phyloP scores from a whole-genome alignment of 2,888 invertebrate genomes.

The Dicyrtomina minuta region DNA sequence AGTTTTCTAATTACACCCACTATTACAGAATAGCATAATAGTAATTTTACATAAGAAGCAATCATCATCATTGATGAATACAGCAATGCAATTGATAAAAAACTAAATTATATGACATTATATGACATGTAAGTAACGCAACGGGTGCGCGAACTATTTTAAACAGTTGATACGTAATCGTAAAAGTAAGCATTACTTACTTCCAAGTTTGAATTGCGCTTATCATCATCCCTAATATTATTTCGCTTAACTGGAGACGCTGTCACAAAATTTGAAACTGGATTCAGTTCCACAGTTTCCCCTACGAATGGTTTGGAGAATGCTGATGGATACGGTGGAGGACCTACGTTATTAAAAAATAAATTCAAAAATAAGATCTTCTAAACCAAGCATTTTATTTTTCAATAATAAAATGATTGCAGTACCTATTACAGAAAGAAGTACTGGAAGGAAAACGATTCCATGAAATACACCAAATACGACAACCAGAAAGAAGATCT shows the following conservation, averaged over 20 bases:
- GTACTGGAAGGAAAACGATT: conserved; percentile 71
- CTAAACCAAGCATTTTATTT: neutral
- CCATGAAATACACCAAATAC: conserved; percentile 77
- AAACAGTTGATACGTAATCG: conserved; percentile 24
- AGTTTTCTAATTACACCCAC: too few relatives aligned
- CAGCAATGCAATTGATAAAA: neutral
- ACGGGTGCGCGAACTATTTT: too few relatives aligned
- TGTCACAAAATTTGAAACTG: neutral
- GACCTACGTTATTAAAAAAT: conserved; percentile 12
- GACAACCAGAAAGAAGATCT: conserved; percentile 76
- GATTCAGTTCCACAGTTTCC: conserved; percentile 5
- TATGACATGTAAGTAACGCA: too few relatives aligned
- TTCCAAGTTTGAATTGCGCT: neutral
- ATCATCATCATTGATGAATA: too few relatives aligned
- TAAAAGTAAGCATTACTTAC: neutral
- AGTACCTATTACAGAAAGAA: conserved; percentile 58
- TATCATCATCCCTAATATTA: neutral
- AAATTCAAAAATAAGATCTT: neutral
- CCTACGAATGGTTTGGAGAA: neutral
- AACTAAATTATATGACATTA: too few relatives aligned
- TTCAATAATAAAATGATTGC: neutral
- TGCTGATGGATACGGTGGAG: conserved; percentile 26
- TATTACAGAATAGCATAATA: neutral
- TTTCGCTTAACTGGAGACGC: too few relatives aligned
- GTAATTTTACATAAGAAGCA: neutral